Evolutionary conservation across 2,888 invertebrate genomes (phyloP), one percentile per base, ranked within the genome.

Genomic region (Apamea sordens): DNA sequence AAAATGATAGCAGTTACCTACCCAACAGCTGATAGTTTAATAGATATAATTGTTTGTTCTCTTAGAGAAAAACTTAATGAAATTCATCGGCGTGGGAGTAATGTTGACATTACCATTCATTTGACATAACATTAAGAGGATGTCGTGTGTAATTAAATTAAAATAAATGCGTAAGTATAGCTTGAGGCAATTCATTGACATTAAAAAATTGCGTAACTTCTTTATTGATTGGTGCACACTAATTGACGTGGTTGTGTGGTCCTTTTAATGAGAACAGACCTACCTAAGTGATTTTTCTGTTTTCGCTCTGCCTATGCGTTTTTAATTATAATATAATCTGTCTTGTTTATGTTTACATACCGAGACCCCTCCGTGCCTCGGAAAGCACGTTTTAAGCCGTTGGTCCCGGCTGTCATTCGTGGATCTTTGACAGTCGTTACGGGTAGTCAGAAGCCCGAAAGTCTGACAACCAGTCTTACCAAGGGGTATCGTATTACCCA

Each of bases 141-240:
- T 59, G 24, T 50, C 50, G 64, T 61, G 56, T n/a, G 8, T 71
- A 28, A 79, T 67, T 81, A 80, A 44, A 81, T 71, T 73, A 81
- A 56, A 71, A 13, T 65, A 36, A 71, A 32, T 53, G n/a, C 8
- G 2, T 50, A 4, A 24, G n/a, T 24, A 41, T 5, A 67, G 59
- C 53, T 67, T 10, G 50, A 8, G 32, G 32, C 50, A n/a, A 81
- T 53, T 32, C 36, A 21, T 81, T 81, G 59, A 67, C 41, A 67
- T 65, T 13, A 47, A 72, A 67, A 18, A 1, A 65, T 41, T 36
- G 56, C 47, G 50, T n/a, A 50, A 59, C 28, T 41, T 15, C 13
- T 59, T 72, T 59, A 50, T 50, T 73, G 41, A 59, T 79, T 32
- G 2, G 36, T 41, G 11, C 32, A 8, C n/a, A 32, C 21, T 72